Evolutionary conservation across 2,888 invertebrate genomes (phyloP), one percentile per base, ranked within the genome.

Genomic region (Lycophotia porphyrea): DNA sequence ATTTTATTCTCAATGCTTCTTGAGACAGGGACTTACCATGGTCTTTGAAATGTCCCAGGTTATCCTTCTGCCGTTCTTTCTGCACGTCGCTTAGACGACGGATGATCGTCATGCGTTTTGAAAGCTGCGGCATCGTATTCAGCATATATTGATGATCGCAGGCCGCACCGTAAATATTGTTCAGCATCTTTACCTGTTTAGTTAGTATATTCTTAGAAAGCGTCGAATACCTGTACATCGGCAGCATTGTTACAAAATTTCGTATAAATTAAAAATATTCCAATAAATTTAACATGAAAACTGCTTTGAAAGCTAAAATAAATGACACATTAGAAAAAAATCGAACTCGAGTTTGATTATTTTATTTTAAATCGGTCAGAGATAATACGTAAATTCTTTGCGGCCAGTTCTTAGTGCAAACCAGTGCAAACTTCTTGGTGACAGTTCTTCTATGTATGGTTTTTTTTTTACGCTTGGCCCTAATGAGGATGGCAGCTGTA

Each of bases 141-240:
- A 60, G 9, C 11, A 63, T 1, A 2, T 64, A 74, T 15, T 82
- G 85, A 4, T 75, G 27, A 11, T 85, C 85, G 15, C 74, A 82
- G 0, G 74, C 49, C 0, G 74, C 71, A 1, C 65, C 71, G 24
- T 80, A 73, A 0, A 85, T 11, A 9, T 74, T 68, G 3, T 63
- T 52, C 47, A 80, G 9, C 0, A 67, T 31, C 27, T 75, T 82
- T 2, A 86, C 47, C 65, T 86, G 85, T n/a, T 63, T 36, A 1
- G 34, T 67, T 9, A 58, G 21, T 0, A 81, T 5, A 34, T 1
- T 24, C 5, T 72, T 78, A 31, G 58, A 31, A 3, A 74, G 0
- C 9, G 58, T 1, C 1, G 42, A 27, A 11, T 58, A 64, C 0
- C 5, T 69, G 27, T n/a, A 21, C 3, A 52, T 13, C 15, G 72